Percentiles rank a stretch among this genome's conserved stretches.
These are phyloP conservation scores for Oscheius sp. DNA, from an alignment of 2,888 invertebrate species.

Conservation along the genomic window DNA sequence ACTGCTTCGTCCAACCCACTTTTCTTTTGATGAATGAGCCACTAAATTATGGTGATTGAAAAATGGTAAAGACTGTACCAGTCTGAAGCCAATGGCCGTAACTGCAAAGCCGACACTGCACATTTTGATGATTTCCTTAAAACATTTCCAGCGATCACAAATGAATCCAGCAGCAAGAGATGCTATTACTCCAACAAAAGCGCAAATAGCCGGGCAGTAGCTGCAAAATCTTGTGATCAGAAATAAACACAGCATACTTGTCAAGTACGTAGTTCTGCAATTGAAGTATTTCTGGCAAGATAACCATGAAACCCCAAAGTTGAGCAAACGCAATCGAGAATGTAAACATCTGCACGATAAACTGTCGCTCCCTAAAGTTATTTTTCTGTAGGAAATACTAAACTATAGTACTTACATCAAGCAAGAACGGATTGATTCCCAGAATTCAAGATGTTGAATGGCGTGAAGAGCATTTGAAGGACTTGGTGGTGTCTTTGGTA, in stretches of 20 bases:
- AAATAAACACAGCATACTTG: slow-evolving; percentile 37
- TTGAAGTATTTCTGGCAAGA: slow-evolving; percentile 45
- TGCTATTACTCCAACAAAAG: slow-evolving; percentile 59
- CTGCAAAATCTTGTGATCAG: slow-evolving; percentile 5
- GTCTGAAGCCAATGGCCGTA: slow-evolving; percentile 49
- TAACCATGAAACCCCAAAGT: slow-evolving; percentile 59
- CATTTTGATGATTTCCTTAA: slow-evolving; percentile 59
- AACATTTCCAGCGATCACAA: slow-evolving; percentile 66
- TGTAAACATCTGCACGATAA: slow-evolving; percentile 65
- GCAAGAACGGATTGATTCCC: slow-evolving; percentile 45
- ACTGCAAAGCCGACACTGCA: slow-evolving; percentile 53
- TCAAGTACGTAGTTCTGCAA: slow-evolving; percentile 44
- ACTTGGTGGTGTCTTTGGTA: slow-evolving; percentile 69
- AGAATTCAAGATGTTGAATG: slow-evolving; percentile 48
- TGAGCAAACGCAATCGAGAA: slow-evolving; percentile 66
- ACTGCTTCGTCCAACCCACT: slow-evolving; percentile 23
- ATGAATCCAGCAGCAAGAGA: slow-evolving; percentile 61
- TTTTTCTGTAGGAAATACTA: background rate
- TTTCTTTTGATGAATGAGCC: background rate
- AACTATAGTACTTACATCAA: slow-evolving; percentile 35
- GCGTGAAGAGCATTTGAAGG: slow-evolving; percentile 62
- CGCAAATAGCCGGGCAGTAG: slow-evolving; percentile 49
- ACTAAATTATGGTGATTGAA: background rate
- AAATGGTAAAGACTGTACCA: slow-evolving; percentile 34
- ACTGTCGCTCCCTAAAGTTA: slow-evolving; percentile 48